A percentile compares a stretch with the other conserved stretches of the same genome.
phyloP scores from a whole-genome alignment of 1,140 invertebrate genomes.

The Aethina tumida region DNA sequence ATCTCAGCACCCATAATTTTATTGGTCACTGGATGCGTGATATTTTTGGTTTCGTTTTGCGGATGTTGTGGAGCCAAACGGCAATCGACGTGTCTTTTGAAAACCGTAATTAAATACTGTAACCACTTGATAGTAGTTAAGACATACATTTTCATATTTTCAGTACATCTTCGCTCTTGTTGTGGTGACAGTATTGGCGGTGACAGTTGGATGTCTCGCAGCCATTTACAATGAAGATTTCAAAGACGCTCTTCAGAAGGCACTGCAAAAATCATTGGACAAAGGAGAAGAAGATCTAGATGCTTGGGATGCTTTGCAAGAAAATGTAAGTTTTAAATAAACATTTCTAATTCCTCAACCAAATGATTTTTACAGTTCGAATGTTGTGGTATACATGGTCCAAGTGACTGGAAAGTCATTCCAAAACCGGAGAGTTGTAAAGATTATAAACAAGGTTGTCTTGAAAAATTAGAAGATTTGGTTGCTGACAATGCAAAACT shows the following conservation, averaged over 20 bases:
- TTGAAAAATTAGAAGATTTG: no score
- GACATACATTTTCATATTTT: no score
- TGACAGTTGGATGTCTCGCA: constrained; percentile 64
- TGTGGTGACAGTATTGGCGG: not conserved
- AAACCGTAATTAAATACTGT: no score
- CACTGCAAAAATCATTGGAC: constrained; percentile 39
- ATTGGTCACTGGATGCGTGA: no score
- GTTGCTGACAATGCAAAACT: no score
- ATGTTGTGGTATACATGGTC: constrained; percentile 54
- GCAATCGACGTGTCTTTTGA: no score
- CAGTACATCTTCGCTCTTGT: not conserved
- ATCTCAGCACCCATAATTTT: no score
- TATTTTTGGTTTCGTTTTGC: no score
- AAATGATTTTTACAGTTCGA: constrained; percentile 45
- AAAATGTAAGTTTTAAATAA: constrained; percentile 10
- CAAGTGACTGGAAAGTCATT: constrained; percentile 38
- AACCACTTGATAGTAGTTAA: no score
- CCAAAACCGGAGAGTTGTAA: no score
- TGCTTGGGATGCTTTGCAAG: constrained; percentile 28
- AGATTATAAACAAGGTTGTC: no score
- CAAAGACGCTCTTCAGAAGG: constrained; percentile 44
- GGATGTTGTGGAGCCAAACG: no score
- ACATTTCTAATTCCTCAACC: not conserved
- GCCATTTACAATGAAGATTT: constrained; percentile 55
- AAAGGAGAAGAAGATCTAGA: constrained; percentile 50